Percentiles rank a stretch among this genome's conserved stretches.
phyloP scores from a whole-genome alignment of 2,888 invertebrate species.

The Rhingia campestris region DNA sequence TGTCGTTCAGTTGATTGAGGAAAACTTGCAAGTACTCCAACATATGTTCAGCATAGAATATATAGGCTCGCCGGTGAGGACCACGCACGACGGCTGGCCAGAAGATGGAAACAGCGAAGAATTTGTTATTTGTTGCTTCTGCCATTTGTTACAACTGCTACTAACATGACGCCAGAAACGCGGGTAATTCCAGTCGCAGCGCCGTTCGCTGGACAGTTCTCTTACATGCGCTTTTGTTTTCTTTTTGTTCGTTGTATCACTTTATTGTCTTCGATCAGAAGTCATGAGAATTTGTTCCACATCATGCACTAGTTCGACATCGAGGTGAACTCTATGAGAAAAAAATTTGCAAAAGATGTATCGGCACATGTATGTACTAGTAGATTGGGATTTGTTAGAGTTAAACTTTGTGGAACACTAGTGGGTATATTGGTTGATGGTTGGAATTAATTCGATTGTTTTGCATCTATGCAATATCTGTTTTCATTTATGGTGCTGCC shows the following conservation, averaged over 20 bases:
- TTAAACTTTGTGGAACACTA: neutral
- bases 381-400: slow-evolving; percentile 53
- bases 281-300: slow-evolving; percentile 57
- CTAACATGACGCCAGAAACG: slow-evolving; percentile 57
- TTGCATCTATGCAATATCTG: slow-evolving; percentile 47
- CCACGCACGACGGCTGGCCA: slow-evolving; percentile 57
- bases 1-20: slow-evolving; percentile 51
- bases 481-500: slow-evolving; percentile 50
- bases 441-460: slow-evolving; percentile 70
- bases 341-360: slow-evolving; percentile 43
- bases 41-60: slow-evolving; percentile 32
- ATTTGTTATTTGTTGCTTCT: slow-evolving; percentile 61
- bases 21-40: slow-evolving; percentile 27
- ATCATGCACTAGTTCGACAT: slow-evolving; percentile 66
- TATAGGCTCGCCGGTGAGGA: slow-evolving; percentile 29
- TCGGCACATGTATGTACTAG: too few species aligned
- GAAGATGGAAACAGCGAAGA: slow-evolving; percentile 48
- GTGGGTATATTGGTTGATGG: slow-evolving; percentile 29
- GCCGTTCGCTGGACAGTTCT: slow-evolving; percentile 39
- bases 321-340: slow-evolving; percentile 70
- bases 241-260: slow-evolving; percentile 8
- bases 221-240: slow-evolving; percentile 44
- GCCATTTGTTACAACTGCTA: slow-evolving; percentile 55
- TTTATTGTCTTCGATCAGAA: slow-evolving; percentile 18
- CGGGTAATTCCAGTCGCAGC: slow-evolving; percentile 61